phyloP scores from a whole-genome alignment of 2,797 vertebrate genomes.

The Notolepis coatsorum region DNA sequence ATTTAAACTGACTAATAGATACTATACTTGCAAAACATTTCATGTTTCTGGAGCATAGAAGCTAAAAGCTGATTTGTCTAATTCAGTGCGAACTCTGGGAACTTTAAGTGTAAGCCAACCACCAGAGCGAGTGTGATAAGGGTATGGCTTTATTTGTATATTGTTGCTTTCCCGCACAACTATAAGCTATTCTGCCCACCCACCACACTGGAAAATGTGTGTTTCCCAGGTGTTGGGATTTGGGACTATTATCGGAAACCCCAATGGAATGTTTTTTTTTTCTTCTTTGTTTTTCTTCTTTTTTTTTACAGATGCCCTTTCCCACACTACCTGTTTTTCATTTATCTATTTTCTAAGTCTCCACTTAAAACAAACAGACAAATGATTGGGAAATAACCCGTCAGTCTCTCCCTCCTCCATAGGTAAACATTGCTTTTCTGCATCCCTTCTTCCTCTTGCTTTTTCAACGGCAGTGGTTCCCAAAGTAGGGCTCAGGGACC shows the following conservation, averaged over 20 bases:
- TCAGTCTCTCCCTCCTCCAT: constrained; percentile 9
- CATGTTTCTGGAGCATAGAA: too few species aligned
- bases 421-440: constrained; percentile 1
- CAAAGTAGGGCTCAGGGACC: too few species aligned
- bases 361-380: constrained; percentile 22
- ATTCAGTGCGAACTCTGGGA: too few species aligned
- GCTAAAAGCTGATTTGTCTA: too few species aligned
- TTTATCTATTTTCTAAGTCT: constrained; percentile 23
- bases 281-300: constrained; percentile 19
- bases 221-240: constrained; percentile 18
- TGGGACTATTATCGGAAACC: constrained; percentile 29
- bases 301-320: constrained; percentile 29
- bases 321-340: constrained; percentile 33
- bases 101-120: too few species aligned
- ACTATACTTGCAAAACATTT: too few species aligned
- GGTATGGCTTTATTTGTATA: background rate
- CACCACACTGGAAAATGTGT: constrained; percentile 5
- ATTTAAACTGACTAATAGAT: too few species aligned
- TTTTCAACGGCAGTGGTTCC: constrained; percentile 31
- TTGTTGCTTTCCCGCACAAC: background rate
- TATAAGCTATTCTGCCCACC: background rate
- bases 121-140: too few species aligned
- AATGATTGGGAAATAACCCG: constrained; percentile 38
- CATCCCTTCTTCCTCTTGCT: constrained; percentile 19
- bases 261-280: constrained; percentile 29